Evolutionary conservation across 2,888 invertebrate genomes (phyloP).

Genomic region (Drosophila kanekoi): DNA sequence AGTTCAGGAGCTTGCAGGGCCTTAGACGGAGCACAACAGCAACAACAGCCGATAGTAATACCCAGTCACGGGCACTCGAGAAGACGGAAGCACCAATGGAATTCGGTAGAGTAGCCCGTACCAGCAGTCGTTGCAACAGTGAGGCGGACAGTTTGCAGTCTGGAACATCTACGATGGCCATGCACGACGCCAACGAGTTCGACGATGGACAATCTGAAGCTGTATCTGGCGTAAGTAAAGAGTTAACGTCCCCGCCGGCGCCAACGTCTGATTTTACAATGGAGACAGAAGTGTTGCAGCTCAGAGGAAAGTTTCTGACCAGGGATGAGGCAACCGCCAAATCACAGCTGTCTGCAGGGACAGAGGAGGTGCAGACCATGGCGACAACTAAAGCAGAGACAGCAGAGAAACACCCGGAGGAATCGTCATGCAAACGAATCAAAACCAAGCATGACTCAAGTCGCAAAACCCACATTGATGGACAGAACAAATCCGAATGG

Average conservation of each 20-base stretch:
- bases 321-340: not conserved
- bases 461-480: not conserved
- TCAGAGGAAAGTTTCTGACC: not conserved
- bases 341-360: not conserved
- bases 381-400: not conserved
- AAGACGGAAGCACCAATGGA: not conserved
- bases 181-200: slow-evolving; percentile 50
- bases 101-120: not conserved
- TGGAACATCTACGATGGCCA: slow-evolving; percentile 63
- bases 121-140: slow-evolving; percentile 24
- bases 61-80: not conserved
- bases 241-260: slow-evolving; percentile 43
- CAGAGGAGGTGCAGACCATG: slow-evolving; percentile 3
- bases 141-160: slow-evolving; percentile 63
- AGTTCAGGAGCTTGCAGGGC: slow-evolving; percentile 63
- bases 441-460: not conserved
- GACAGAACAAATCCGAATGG: no score
- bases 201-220: slow-evolving; percentile 36
- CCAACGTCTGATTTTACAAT: slow-evolving; percentile 44
- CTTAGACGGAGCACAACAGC: slow-evolving; percentile 29
- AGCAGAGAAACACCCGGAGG: not conserved
- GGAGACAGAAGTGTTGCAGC: slow-evolving; percentile 58
- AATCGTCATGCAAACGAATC: not conserved
- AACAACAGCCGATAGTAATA: not conserved
- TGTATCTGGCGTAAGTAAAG: slow-evolving; percentile 50